A percentile compares a stretch with the other conserved stretches of the same genome.
Evolutionary conservation across 1,140 invertebrate genomes (phyloP).

Genomic region (Drosophila ananassae): DNA sequence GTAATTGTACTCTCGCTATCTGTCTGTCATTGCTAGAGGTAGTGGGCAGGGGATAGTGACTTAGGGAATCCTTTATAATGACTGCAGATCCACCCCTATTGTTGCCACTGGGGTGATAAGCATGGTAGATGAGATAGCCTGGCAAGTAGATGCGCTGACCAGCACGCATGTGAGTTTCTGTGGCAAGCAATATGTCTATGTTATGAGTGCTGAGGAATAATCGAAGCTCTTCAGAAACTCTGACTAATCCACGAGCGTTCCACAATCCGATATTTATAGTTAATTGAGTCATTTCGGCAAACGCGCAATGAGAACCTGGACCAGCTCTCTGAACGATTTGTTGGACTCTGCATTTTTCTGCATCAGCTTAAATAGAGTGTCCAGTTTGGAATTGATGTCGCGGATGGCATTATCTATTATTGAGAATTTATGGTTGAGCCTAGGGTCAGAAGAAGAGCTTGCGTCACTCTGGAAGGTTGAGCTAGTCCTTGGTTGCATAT

Average conservation of each 20-base stretch:
- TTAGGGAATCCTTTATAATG: neutral
- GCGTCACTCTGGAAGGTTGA: neutral
- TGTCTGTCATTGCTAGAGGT: neutral
- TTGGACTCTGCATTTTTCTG: constrained; percentile 20
- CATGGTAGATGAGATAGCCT: neutral
- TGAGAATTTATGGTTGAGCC: constrained; percentile 10
- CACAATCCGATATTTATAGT: constrained; percentile 12
- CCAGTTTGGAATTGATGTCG: constrained; percentile 5
- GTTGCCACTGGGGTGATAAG: constrained; percentile 7
- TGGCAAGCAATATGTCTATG: constrained; percentile 6
- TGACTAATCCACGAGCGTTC: constrained; percentile 19
- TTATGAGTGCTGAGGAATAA: constrained; percentile 16
- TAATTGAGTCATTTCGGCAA: constrained; percentile 14
- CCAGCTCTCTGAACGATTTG: constrained; percentile 25
- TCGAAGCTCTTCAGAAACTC: constrained; percentile 7
- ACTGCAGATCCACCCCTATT: constrained; percentile 3
- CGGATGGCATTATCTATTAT: constrained; percentile 16
- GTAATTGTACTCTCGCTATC: neutral
- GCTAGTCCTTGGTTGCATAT: neutral
- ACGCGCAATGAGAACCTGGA: constrained; percentile 12
- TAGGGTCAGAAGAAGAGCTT: constrained; percentile 2
- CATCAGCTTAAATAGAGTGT: constrained; percentile 10
- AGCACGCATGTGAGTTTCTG: constrained; percentile 6
- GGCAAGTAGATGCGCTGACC: neutral
- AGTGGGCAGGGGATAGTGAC: neutral